These are phyloP conservation scores for Drosophila lini DNA, from an alignment of 1,140 invertebrate species.

Conservation along the genomic window DNA sequence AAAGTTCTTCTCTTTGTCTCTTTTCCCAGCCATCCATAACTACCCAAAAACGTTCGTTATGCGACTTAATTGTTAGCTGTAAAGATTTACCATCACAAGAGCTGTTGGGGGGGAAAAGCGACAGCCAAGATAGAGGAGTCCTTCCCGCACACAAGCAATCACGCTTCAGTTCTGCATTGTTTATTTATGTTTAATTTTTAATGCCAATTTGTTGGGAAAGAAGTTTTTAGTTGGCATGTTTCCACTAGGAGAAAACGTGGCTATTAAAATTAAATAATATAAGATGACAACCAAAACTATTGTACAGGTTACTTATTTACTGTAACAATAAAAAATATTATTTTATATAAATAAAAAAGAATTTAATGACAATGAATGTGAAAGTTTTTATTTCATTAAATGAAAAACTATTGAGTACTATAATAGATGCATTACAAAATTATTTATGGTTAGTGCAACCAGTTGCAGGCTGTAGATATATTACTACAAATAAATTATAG, in stretches of 20 bases:
- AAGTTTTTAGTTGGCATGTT: constrained; percentile 8
- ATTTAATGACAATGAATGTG: no score
- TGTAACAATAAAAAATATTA: no score
- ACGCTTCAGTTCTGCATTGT: constrained; percentile 7
- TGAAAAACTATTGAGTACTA: no score
- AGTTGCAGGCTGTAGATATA: no score
- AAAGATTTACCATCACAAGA: constrained; percentile 70
- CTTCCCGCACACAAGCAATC: constrained; percentile 1
- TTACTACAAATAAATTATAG: no score
- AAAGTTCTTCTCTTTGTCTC: constrained; percentile 59
- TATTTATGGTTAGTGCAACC: no score
- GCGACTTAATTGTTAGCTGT: constrained; percentile 81
- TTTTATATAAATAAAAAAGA: no score
- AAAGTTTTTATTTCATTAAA: no score
- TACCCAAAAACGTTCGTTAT: constrained; percentile 76
- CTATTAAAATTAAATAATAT: not conserved
- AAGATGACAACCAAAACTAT: not conserved
- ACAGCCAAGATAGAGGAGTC: constrained; percentile 2
- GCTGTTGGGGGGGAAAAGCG: not conserved
- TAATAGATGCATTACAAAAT: no score
- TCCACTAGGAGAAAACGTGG: not conserved
- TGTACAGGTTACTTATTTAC: no score
- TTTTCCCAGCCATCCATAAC: constrained; percentile 59
- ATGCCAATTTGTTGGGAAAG: constrained; percentile 1
- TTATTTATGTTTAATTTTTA: constrained; percentile 55